Base-by-base conservation (phyloP, 2,888 invertebrate species). In the Mayetiola destructor region DNA sequence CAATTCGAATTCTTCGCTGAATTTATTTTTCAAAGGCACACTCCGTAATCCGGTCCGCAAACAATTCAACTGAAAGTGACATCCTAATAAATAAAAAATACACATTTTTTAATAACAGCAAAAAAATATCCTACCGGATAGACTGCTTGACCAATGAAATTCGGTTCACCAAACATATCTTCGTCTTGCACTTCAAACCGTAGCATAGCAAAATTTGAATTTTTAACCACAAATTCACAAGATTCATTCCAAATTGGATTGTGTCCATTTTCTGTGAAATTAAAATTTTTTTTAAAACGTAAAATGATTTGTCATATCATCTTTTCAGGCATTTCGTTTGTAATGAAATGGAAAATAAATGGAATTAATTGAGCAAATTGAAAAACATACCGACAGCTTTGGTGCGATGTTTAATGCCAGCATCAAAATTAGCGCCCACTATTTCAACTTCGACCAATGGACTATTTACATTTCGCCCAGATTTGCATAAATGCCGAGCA, bases 101-200 rank as follows among this genome's bases (percentile, higher is more conserved):
- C 9, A 8, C 48, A 39, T 42, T 56, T 20, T 42, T 37, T 35
- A 21, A 12, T 57, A 37, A 57, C n/a, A 35, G 23, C 2, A 23
- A 12, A 30, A 18, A 57, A 57, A 56, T 2, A 37, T 68, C 74
- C 73, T 63, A 94, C 78, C 0, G 96, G 93, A 74, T 84, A 94
- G 12, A 91, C 90, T 39, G 92, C 91, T 74, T 99, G 97, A 1
- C 96, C 96, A 60, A 96, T 86, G 70, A 96, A 94, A 75, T 94
- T 94, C 12, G 85, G 88, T 66, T 96, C 96, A 0, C 94, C 94
- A 73, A 99, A 97, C 77, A 94, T 89, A 68, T 99, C 97, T 70
- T 94, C 95, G 71, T 94, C 94, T 71, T 91, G 87, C 0, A 94
- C 88, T 39, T 87, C 78, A 71, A 96, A 94, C 36, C 94, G 78